Conservation (phyloP, 1,140 invertebrate species). For the Tribolium madens region DNA sequence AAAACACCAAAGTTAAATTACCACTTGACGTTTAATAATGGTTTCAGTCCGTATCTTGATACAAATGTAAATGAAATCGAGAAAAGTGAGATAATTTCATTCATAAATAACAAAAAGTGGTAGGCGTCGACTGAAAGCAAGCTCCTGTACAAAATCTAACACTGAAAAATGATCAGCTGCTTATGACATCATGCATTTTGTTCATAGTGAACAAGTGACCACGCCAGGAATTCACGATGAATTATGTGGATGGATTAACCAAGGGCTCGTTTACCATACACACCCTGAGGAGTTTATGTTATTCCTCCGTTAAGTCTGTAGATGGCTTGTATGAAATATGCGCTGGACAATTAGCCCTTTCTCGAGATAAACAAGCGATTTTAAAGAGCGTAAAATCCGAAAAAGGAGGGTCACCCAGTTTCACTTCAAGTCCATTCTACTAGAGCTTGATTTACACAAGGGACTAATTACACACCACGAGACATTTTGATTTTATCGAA, state of each 20-base stretch:
- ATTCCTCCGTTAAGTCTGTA: constrained; percentile 36
- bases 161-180: constrained; percentile 52
- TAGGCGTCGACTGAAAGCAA: constrained; percentile 38
- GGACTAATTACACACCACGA: no score
- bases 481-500: no score
- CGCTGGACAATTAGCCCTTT: constrained; percentile 51
- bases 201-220: constrained; percentile 44
- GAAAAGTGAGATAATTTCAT: constrained; percentile 42
- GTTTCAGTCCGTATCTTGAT: constrained; percentile 14
- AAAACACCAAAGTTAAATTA: constrained; percentile 26
- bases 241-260: constrained; percentile 49
- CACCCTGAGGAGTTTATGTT: constrained; percentile 44
- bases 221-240: constrained; percentile 45
- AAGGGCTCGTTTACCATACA: constrained; percentile 39
- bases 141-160: constrained; percentile 48
- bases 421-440: constrained; percentile 46
- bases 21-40: constrained; percentile 35
- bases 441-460: not conserved
- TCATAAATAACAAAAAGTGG: constrained; percentile 38
- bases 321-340: constrained; percentile 48
- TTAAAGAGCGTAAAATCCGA: constrained; percentile 44
- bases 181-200: constrained; percentile 48
- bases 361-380: constrained; percentile 44
- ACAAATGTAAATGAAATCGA: constrained; percentile 41
- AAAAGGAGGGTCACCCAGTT: constrained; percentile 48